Conservation (phyloP, 2,797 vertebrate species). For the Percopsis omiscomaycus region DNA sequence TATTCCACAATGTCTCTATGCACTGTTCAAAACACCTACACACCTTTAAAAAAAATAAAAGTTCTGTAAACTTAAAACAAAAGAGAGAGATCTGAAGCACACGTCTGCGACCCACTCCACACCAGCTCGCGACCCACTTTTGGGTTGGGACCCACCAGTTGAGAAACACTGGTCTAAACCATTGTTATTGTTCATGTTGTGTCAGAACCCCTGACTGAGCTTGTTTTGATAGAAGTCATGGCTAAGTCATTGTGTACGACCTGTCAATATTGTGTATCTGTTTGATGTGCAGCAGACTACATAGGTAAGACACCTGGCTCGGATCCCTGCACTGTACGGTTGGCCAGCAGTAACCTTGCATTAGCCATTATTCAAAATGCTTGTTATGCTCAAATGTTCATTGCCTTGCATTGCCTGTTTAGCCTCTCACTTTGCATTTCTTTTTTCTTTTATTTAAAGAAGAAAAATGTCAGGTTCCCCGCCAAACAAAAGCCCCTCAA, state of each 20-base stretch:
- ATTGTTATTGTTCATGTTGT: neutral
- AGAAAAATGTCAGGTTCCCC: constrained; percentile 39
- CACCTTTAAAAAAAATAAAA: constrained; percentile 1
- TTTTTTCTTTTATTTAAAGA: constrained; percentile 43
- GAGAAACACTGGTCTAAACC: no score
- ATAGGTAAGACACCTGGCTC: constrained; percentile 17
- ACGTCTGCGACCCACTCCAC: no score
- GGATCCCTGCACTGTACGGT: constrained; percentile 3
- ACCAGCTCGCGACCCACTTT: no score
- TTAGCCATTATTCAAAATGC: neutral
- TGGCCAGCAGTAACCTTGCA: neutral
- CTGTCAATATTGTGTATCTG: constrained; percentile 3
- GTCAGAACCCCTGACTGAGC: neutral
- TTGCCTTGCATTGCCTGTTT: constrained; percentile 25
- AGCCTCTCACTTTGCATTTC: neutral
- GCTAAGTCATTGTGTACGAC: constrained; percentile 8
- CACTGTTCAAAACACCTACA: constrained; percentile 12
- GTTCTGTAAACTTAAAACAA: neutral
- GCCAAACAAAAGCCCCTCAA: constrained; percentile 50
- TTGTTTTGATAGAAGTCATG: neutral
- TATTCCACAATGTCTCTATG: no score
- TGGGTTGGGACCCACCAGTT: no score
- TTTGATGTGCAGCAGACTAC: constrained; percentile 8
- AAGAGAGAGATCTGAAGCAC: neutral
- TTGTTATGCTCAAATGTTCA: neutral